Evolutionary conservation across 2,888 invertebrate genomes (phyloP).

Genomic region (Sphaerophoria taeniata): DNA sequence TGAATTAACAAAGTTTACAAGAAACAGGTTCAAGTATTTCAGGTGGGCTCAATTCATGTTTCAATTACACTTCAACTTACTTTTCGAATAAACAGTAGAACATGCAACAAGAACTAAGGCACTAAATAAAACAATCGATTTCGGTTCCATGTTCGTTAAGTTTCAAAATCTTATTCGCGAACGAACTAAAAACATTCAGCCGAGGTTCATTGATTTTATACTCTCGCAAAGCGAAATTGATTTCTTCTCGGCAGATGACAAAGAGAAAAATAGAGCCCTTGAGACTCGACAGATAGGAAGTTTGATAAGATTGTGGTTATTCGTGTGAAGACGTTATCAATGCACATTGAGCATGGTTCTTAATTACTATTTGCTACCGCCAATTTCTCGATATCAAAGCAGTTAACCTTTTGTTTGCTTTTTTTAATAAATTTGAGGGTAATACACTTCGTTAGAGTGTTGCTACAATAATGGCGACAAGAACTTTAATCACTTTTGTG

Average conservation of each 20-base stretch:
- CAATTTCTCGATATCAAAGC: conserved; percentile 16
- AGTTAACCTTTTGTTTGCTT: not conserved
- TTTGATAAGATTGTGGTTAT: conserved; percentile 66
- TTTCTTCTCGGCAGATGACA: conserved; percentile 56
- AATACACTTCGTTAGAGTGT: conserved; percentile 2
- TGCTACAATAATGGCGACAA: conserved; percentile 9
- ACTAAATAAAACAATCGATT: conserved; percentile 34
- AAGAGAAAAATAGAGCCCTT: conserved; percentile 49
- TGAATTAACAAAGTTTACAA: no score
- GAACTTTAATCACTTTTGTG: conserved; percentile 22
- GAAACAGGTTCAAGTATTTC: no score
- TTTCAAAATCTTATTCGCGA: not conserved
- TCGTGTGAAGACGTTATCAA: conserved; percentile 48
- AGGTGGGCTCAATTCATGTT: no score
- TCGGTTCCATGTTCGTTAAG: conserved; percentile 33
- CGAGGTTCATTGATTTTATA: conserved; percentile 56
- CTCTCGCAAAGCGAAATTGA: conserved; percentile 29
- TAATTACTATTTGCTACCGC: conserved; percentile 61
- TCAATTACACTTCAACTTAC: conserved; percentile 43
- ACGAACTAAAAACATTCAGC: conserved; percentile 51
- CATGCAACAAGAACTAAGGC: conserved; percentile 21
- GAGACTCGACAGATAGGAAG: conserved; percentile 48
- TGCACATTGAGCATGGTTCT: conserved; percentile 44
- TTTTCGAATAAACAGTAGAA: conserved; percentile 48
- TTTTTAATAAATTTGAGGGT: conserved; percentile 17